Conservation (phyloP, 2,888 invertebrate species). For the Palloptera scutellata region DNA sequence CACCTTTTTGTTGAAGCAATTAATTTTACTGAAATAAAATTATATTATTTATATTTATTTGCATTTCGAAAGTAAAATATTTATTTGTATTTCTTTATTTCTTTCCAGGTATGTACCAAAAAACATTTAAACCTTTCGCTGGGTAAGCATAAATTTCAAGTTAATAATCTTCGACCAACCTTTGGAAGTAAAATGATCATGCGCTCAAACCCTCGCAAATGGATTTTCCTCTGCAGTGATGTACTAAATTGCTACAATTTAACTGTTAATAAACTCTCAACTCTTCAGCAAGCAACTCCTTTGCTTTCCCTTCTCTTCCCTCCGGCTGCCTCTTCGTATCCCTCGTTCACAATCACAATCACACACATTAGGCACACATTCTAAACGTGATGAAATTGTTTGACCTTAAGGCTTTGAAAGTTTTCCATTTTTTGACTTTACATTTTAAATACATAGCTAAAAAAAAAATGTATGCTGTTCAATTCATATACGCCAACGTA, state of each 20-base stretch:
- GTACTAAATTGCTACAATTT: slow-evolving; percentile 28
- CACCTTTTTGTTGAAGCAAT: slow-evolving; percentile 1
- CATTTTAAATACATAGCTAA: background rate
- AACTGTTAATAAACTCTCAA: slow-evolving; percentile 27
- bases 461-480: too few species aligned
- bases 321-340: too few species aligned
- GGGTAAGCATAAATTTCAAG: background rate
- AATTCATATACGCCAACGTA: too few species aligned
- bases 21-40: background rate
- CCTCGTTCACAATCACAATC: background rate
- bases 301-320: too few species aligned
- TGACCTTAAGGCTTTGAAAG: slow-evolving; percentile 29
- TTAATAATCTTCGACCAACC: background rate
- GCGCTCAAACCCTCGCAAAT: background rate
- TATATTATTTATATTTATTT: background rate
- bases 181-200: background rate
- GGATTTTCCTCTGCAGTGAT: background rate
- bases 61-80: background rate
- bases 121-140: slow-evolving; percentile 36
- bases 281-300: too few species aligned
- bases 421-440: slow-evolving; percentile 5
- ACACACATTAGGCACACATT: slow-evolving; percentile 9
- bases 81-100: slow-evolving; percentile 11
- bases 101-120: slow-evolving; percentile 43
- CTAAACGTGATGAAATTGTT: slow-evolving; percentile 34